Evolutionary conservation across 1,140 invertebrate genomes (phyloP), one percentile per base, ranked within the genome.

Genomic region (Aphelenchoides fujianensis): DNA sequence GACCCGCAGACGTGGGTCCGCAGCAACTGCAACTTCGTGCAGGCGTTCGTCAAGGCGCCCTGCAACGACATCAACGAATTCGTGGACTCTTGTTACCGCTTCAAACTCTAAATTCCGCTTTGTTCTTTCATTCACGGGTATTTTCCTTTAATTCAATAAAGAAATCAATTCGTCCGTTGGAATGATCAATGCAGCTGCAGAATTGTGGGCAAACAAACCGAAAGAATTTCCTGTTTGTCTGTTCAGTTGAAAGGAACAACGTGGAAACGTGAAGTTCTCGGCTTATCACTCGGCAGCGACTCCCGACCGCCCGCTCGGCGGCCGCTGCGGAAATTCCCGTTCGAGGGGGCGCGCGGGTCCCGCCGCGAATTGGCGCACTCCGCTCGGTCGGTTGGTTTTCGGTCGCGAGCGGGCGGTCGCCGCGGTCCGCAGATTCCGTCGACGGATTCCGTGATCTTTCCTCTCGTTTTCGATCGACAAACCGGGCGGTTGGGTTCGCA

Each of bases 51-150:
- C 2, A 61, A 64, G 7, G 72, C 72, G 16, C 52, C 74, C 0
- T 75, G 74, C 32, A 28, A 80, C 9, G 74, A 75, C 36, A 75
- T 75, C 9, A 75, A 61, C 77, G 70, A 28, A 7, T 75, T 75
- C 55, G 74, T 75, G 9, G 75, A 78, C 28, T 75, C 77, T 64
- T 75, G 74, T 32, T 75, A 32, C 27, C 55, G 55, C 5, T 59
- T 59, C 23, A 27, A 32, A 59, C 5, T 48, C 23, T 48, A 48
- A 23, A 16, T 48, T 23, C 41, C 12, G 41, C 23, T 48, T 16
- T 16, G 12, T 48, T 48, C 23, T 12, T 16, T 48, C 23, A 48
- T 16, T 16, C 41, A 48, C 41, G 41, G 41, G 41, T 48, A 48
- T 48, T 48, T 48, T 48, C 23, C 41, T 48, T 48, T 23, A 48